Percentiles rank a stretch among this genome's conserved stretches.
Evolutionary conservation across 2,888 invertebrate genomes (phyloP).

Genomic region (Podotricha telesiphe): DNA sequence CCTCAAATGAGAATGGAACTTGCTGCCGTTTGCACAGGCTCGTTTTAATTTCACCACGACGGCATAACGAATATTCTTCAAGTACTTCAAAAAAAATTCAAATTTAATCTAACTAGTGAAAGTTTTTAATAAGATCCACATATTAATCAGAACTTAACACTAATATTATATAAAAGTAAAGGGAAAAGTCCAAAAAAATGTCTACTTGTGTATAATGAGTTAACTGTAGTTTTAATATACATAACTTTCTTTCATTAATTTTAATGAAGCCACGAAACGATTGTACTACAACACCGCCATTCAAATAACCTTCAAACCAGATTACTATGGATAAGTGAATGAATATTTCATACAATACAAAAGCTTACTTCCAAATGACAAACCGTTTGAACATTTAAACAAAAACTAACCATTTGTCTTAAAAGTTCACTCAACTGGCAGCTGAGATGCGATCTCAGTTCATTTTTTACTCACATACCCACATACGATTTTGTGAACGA

Average conservation of each 20-base stretch:
- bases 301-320: conserved; percentile 6
- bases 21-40: too few relatives aligned
- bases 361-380: conserved; percentile 8
- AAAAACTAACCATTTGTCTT: conserved; percentile 23
- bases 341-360: conserved; percentile 3
- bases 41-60: too few relatives aligned
- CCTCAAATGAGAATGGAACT: too few relatives aligned
- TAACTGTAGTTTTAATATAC: conserved; percentile 22
- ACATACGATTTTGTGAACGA: conserved; percentile 48
- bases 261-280: conserved; percentile 13
- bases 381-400: conserved; percentile 9
- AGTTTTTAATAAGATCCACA: conserved; percentile 2
- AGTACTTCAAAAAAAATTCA: background rate
- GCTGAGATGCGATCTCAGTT: conserved; percentile 39
- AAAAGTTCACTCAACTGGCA: conserved; percentile 31
- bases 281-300: background rate
- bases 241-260: conserved; percentile 17
- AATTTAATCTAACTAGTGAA: background rate
- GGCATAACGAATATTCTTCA: too few relatives aligned
- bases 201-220: conserved; percentile 3
- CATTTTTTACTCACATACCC: conserved; percentile 44
- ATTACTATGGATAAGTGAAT: conserved; percentile 10
- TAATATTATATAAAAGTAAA: conserved; percentile 8
- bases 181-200: conserved; percentile 8
- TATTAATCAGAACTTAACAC: conserved; percentile 12